Evolutionary conservation across 1,140 invertebrate genomes (phyloP), one percentile per base, ranked within the genome.

Genomic region (Conus betulinus): DNA sequence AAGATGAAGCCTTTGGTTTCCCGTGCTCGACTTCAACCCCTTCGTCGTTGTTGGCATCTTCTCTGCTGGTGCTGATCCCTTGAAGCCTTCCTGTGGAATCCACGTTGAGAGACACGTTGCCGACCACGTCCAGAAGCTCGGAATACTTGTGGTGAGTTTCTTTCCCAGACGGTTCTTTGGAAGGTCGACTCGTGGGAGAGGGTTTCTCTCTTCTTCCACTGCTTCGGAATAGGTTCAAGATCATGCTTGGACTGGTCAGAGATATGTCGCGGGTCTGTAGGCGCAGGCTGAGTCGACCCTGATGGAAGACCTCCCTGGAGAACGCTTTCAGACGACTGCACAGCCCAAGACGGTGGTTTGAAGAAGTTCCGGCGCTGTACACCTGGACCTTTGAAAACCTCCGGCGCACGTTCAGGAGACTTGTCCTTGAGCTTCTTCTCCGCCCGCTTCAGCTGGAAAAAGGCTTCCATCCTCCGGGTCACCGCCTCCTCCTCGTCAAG

Each of bases 401-500:
- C 13, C 27, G 11, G 13, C 8, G 25, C 4, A 27, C 57, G 25
- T 10, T 84, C 82, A 17, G 82, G 52, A 17, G 81, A 83, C 52
- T 55, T 25, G 23, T 63, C 55, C 25, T 63, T 60, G 25, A 6
- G 27, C 27, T 79, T 8, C 10, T 79, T n/a, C 53, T 84, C 55
- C 25, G 1, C 0, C 20, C 52, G 81, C 17, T 85, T 86, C 78
- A 87, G 89, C 67, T 89, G 85, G 78, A 91, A 90, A 83, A 87
- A 90, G 11, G 88, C 83, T 20, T 90, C 85, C 63, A 91, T 89
- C 74, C 87, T 87, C 5, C 63, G 17, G 4, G 89, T 60, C 39
- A 91, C 67, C 17, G 79, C 85, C 15, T 74, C 20, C 10, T 85
- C 87, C 63, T 89, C 87, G n/a, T n/a, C 84, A 91, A 63, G 82